These are phyloP conservation scores for Coreius guichenoti DNA, from an alignment of 2,797 vertebrate genomes.

Conservation along the genomic window DNA sequence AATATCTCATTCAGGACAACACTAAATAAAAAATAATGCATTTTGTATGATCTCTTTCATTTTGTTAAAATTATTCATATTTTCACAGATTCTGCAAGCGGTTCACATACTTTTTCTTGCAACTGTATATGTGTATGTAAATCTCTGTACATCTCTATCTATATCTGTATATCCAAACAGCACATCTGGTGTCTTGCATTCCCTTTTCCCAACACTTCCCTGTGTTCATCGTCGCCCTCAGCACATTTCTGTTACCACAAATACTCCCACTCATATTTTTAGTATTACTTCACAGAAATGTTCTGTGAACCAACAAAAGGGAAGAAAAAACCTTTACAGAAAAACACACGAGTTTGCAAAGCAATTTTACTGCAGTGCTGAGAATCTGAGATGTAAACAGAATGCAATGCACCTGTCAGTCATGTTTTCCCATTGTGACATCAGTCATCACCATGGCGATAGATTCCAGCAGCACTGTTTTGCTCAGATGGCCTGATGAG, in stretches of 20 bases:
- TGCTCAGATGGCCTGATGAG: constrained; percentile 31
- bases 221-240: background rate
- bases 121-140: background rate
- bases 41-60: too few relatives aligned
- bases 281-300: constrained; percentile 19
- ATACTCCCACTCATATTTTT: constrained; percentile 15
- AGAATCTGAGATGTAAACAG: background rate
- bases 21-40: too few relatives aligned
- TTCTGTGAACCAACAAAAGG: background rate
- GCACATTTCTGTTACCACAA: constrained; percentile 7
- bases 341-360: background rate
- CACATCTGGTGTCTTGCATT: background rate
- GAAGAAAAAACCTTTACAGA: background rate
- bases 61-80: too few relatives aligned
- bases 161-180: background rate
- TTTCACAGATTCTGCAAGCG: too few relatives aligned
- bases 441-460: constrained; percentile 31
- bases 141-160: background rate
- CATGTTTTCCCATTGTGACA: background rate
- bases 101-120: too few relatives aligned
- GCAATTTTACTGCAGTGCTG: background rate
- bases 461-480: constrained; percentile 12
- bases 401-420: background rate
- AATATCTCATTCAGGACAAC: too few relatives aligned
- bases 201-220: background rate